Conservation (phyloP, 2,113 vertebrate species). For the Malurus alboscapulatus region DNA sequence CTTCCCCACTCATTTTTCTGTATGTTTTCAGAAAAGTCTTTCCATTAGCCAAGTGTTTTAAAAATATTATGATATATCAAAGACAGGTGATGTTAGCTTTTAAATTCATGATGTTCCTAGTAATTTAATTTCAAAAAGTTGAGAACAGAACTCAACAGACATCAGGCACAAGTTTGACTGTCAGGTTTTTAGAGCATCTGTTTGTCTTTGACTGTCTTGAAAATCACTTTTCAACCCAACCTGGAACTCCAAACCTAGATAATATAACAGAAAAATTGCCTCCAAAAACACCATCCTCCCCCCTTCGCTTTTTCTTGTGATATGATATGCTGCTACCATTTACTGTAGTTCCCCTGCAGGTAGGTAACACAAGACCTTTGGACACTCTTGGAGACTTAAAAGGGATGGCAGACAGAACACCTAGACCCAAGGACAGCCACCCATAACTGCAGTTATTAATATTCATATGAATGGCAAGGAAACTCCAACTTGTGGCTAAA, state of each 20-base stretch:
- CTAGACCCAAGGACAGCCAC: neutral
- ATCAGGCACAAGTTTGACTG: neutral
- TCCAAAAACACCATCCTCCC: neutral
- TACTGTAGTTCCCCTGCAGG: neutral
- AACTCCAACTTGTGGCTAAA: neutral
- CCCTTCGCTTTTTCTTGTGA: neutral
- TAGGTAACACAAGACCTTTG: neutral
- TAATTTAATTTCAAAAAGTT: neutral
- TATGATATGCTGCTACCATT: neutral
- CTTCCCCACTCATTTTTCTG: neutral
- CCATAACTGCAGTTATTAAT: fast-evolving
- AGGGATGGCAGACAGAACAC: neutral
- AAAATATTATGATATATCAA: neutral
- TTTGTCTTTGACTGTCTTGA: neutral
- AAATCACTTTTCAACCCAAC: neutral
- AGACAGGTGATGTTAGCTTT: neutral
- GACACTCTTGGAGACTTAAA: neutral
- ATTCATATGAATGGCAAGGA: neutral
- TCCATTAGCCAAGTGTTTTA: neutral
- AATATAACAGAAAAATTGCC: fast-evolving
- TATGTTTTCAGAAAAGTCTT: neutral
- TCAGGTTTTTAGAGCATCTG: neutral
- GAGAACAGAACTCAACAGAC: neutral
- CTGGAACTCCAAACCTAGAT: neutral
- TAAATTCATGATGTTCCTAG: neutral